Base-by-base conservation (phyloP, 1,140 invertebrate species). In the Drosophila pseudoobscura region DNA sequence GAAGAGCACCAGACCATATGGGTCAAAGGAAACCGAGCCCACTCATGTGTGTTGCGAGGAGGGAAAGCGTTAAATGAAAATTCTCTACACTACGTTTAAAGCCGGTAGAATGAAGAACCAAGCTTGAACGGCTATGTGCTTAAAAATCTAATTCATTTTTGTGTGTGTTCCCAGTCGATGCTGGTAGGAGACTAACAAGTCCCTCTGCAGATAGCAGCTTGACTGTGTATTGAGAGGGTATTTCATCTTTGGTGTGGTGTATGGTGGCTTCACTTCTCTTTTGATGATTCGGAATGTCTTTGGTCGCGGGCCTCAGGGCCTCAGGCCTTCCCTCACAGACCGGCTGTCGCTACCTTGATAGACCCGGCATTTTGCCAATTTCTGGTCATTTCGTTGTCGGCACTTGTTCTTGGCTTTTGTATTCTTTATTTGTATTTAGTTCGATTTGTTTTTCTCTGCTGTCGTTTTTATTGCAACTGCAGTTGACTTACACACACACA, bases 391-490 rank as follows among this genome's bases (percentile, higher is more conserved):
- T 80, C 78, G 68, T 73, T 63, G 75, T 82, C 75, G 79, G 75
- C 60, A 54, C 44, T 77, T 58, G 69, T 64, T 72, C 75, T 72
- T 54, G 55, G 63, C 63, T 61, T 65, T 55, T 50, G 39, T 39
- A 39, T 39, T 39, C 35, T 39, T 39, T 39, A 9, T 59, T 80
- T 68, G 45, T 50, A 46, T 46, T 66, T 68, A 22, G 24, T 43
- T 60, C 45, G 46, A 47, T 35, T 62, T 39, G 44, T 35, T 44
- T 76, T 60, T 69, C 17, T 63, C 65, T 70, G 70, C 57, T 78
- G 68, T 64, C 29, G 66, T 57, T 78, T 85, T 85, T 87, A 82
- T 85, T 85, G 74, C 75, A 82, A 78, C 75, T 62, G 75, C 53
- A 51, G 57, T 62, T 60, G 50, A 70, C 82, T 80, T 85, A 87